A percentile compares a stretch with the other conserved stretches of the same genome.
phyloP scores from a whole-genome alignment of 2,888 invertebrate genomes.

The Kryphioiulus occultus region DNA sequence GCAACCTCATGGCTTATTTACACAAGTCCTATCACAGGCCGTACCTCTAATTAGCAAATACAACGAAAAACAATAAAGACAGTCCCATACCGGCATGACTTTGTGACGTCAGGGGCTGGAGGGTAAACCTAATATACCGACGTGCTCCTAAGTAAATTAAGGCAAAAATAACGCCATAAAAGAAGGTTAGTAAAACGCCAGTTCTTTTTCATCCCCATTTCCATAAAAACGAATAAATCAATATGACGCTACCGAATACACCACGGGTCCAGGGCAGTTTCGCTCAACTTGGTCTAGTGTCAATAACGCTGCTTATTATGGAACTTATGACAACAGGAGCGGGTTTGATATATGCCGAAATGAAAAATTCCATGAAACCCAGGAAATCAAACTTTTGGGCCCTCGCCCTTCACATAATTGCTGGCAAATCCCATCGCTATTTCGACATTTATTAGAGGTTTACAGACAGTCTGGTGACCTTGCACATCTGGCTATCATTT shows the following conservation, averaged over 20 bases:
- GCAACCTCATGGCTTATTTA: background rate
- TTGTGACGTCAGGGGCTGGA: background rate
- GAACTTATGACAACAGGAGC: slow-evolving; percentile 21
- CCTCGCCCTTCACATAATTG: slow-evolving; percentile 13
- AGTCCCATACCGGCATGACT: slow-evolving; percentile 14
- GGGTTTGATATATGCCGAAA: slow-evolving; percentile 37
- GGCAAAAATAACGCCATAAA: slow-evolving; percentile 35
- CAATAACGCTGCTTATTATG: slow-evolving; percentile 30
- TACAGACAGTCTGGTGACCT: background rate
- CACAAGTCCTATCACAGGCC: background rate
- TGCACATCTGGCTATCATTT: background rate
- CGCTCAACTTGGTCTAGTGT: background rate
- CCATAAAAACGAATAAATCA: slow-evolving; percentile 31
- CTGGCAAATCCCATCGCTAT: background rate
- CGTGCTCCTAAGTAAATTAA: slow-evolving; percentile 18
- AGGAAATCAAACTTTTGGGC: slow-evolving; percentile 21
- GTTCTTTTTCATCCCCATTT: slow-evolving; percentile 9
- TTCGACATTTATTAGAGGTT: background rate
- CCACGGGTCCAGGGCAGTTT: background rate
- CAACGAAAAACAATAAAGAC: background rate
- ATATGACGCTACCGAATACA: slow-evolving; percentile 26
- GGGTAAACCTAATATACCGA: slow-evolving; percentile 7
- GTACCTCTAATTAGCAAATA: slow-evolving; percentile 25
- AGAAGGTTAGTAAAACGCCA: background rate
- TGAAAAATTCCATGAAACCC: slow-evolving; percentile 37